phyloP scores from a whole-genome alignment of 1,140 invertebrate genomes.

The Odontomachus brunneus region DNA sequence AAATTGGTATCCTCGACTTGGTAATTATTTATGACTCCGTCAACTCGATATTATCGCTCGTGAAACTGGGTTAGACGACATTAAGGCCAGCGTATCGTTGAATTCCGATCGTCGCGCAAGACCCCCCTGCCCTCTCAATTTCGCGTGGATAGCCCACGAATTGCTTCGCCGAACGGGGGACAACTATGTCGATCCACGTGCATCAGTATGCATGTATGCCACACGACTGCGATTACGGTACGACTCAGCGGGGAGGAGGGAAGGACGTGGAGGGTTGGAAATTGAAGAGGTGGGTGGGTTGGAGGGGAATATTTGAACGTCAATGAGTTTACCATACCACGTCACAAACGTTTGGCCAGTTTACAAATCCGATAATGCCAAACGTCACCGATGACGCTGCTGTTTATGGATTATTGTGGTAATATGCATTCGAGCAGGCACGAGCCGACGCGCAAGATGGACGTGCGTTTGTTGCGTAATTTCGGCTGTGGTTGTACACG shows the following conservation, averaged over 20 bases:
- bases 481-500: conserved; percentile 24
- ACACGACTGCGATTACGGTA: conserved; percentile 27
- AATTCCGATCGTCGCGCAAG: neutral
- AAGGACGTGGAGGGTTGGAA: conserved; percentile 35
- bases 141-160: conserved; percentile 28
- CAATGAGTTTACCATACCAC: conserved; percentile 63
- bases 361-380: conserved; percentile 77
- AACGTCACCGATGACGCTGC: conserved; percentile 67
- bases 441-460: neutral
- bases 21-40: neutral
- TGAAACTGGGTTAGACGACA: conserved; percentile 6
- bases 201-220: conserved; percentile 30
- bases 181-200: conserved; percentile 21
- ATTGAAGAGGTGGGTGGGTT: conserved; percentile 36
- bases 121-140: conserved; percentile 1
- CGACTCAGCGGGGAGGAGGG: conserved; percentile 1
- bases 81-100: conserved; percentile 34
- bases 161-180: conserved; percentile 20
- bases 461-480: conserved; percentile 34
- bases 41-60: neutral
- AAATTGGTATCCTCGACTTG: neutral
- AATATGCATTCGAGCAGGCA: conserved; percentile 15
- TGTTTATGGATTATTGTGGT: conserved; percentile 66
- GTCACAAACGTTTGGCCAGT: conserved; percentile 65
- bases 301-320: conserved; percentile 44